These are phyloP conservation scores for Lepidurus apus DNA, from an alignment of 1,140 invertebrate genomes.

Conservation along the genomic window DNA sequence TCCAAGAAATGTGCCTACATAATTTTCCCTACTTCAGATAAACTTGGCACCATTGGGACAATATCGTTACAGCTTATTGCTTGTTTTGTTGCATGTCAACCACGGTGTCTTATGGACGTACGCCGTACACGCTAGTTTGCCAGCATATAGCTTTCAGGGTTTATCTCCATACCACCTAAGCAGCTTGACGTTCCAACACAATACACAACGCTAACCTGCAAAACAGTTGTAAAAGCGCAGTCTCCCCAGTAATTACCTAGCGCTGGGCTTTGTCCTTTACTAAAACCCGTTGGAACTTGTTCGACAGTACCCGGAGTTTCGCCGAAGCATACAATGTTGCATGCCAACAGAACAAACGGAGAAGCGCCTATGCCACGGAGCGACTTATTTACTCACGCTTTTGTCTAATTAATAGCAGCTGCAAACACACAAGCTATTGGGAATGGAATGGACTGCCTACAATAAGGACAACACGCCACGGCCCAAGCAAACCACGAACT, in stretches of 20 bases:
- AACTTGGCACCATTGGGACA: too few relatives aligned
- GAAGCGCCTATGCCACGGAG: too few relatives aligned
- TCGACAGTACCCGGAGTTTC: background rate
- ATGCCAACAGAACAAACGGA: background rate
- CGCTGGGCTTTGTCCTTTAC: background rate
- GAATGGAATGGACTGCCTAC: background rate
- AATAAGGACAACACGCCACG: background rate
- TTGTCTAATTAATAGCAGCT: slow-evolving; percentile 5
- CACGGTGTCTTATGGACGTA: too few relatives aligned
- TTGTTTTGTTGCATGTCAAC: background rate
- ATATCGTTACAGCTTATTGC: background rate
- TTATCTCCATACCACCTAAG: background rate
- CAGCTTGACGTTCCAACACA: background rate
- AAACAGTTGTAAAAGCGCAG: background rate
- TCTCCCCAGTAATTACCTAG: background rate
- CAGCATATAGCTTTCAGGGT: background rate
- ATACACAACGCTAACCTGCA: background rate
- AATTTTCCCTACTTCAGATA: too few relatives aligned
- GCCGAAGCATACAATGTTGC: background rate
- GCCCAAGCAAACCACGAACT: background rate
- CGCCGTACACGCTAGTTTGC: background rate
- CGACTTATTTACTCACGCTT: background rate
- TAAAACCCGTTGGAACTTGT: background rate
- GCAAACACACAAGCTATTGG: background rate
- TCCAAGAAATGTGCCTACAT: too few relatives aligned